A percentile compares a stretch with the other conserved stretches of the same genome.
Conservation (phyloP, 2,113 vertebrate species). For the Neoarius graeffei region DNA sequence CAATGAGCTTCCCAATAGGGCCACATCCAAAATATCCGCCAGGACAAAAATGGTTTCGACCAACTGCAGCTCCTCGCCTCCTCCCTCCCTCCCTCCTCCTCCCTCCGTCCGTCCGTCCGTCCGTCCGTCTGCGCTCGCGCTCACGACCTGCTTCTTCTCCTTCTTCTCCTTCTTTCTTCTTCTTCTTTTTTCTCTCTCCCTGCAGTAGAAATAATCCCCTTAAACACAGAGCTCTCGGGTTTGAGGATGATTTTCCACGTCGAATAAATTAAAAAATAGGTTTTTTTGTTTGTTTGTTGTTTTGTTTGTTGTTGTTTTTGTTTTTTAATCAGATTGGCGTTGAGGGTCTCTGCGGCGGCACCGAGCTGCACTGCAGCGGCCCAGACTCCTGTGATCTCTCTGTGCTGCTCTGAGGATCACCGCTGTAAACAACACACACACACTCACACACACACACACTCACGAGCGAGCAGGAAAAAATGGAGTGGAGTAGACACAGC, state of each 20-base stretch:
- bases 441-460: slow-evolving; percentile 47
- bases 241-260: slow-evolving; percentile 43
- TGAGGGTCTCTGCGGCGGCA: neutral
- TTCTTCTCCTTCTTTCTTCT: too few relatives aligned
- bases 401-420: slow-evolving; percentile 67
- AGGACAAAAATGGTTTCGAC: slow-evolving; percentile 59
- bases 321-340: neutral
- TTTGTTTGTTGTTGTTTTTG: neutral
- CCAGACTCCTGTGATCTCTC: slow-evolving; percentile 62
- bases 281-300: neutral
- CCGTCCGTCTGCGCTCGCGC: slow-evolving; percentile 50
- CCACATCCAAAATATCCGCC: slow-evolving; percentile 57
- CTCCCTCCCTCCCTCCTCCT: slow-evolving; percentile 53
- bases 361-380: slow-evolving; percentile 43
- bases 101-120: slow-evolving; percentile 41
- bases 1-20: slow-evolving; percentile 54
- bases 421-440: slow-evolving; percentile 77
- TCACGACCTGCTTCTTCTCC: slow-evolving; percentile 54
- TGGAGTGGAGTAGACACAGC: slow-evolving; percentile 59
- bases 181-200: neutral
- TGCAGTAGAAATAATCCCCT: slow-evolving; percentile 66
- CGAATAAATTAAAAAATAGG: neutral
- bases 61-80: slow-evolving; percentile 49
- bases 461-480: slow-evolving; percentile 59
- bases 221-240: slow-evolving; percentile 54